phyloP scores from a whole-genome alignment of 2,888 invertebrate species.

The Cantharis nigra region DNA sequence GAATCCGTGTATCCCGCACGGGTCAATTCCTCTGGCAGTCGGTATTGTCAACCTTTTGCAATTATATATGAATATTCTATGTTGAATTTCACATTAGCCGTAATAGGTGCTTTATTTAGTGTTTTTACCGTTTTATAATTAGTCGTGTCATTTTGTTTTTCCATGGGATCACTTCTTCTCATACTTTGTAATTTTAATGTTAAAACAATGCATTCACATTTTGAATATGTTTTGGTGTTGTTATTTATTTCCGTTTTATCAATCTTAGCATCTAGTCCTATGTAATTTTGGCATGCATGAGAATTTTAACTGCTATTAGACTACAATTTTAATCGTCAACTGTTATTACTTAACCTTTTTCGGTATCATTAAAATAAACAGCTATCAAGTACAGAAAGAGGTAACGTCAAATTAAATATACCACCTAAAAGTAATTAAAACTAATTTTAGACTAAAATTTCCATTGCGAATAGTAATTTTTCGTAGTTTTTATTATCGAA shows the following conservation, averaged over 20 bases:
- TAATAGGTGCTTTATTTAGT: not conserved
- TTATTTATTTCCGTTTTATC: constrained; percentile 47
- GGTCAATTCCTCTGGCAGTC: not conserved
- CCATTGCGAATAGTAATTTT: not conserved
- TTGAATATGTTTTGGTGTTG: constrained; percentile 40
- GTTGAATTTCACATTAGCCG: not conserved
- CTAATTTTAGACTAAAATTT: not conserved
- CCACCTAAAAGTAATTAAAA: not conserved
- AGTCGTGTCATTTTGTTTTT: constrained; percentile 1
- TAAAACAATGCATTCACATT: constrained; percentile 37
- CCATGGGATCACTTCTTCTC: constrained; percentile 12
- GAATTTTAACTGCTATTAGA: constrained; percentile 28
- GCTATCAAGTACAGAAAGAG: not conserved
- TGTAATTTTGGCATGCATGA: constrained; percentile 41
- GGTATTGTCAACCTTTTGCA: not conserved
- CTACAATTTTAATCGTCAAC: constrained; percentile 3
- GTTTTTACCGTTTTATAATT: not conserved
- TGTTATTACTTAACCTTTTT: not conserved
- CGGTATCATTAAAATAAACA: not conserved
- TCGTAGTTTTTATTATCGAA: not conserved
- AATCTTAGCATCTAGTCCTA: constrained; percentile 39
- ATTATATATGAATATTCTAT: not conserved
- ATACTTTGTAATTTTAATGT: constrained; percentile 23
- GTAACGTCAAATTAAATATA: not conserved
- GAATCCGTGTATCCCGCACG: not conserved